Base-by-base conservation (phyloP, 2,113 vertebrate species). In the Pycnonotus jocosus region DNA sequence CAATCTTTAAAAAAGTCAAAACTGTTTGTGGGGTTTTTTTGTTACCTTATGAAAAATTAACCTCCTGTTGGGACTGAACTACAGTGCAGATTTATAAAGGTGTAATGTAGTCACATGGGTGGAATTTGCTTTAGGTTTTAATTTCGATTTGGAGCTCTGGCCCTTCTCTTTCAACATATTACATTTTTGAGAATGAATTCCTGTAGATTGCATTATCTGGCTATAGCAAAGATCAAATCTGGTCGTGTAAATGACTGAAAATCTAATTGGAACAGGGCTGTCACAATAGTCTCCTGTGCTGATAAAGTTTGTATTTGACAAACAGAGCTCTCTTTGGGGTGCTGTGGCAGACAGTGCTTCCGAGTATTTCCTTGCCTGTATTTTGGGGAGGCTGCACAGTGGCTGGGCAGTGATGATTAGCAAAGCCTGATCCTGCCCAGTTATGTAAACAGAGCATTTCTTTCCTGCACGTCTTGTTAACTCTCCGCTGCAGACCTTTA, bases 391-490 rank as follows among this genome's bases (percentile, higher is more conserved):
- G 31, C 19, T 81, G 71, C 61, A 0, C 40, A 17, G 62, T 14
- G 69, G 33, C 12, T 30, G 84, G 40, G 57, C 84, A 74, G 61
- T 8, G 72, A 23, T 22, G 69, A 81, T 81, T 64, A 92, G 87
- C 78, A 94, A 71, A 96, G 81, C 77, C 20, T 30, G 54, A 80
- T 94, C 69, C 80, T 77, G 50, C 93, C 83, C 78, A 6, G 88
- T 81, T 65, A 25, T 91, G 95, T 92, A 89, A 95, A 84, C 95
- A 79, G 88, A 87, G 71, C 72, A 58, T 88, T 96, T 97, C 94
- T 91, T 96, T 94, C 69, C 69, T 97, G 96, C 93, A 50, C 35
- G 11, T 92, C 97, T 93, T 93, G 94, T 97, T 97, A 97, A 91
- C 87, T 94, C 53, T 94, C 94, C 6, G 15, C 97, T 88, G 96